A percentile compares a stretch with the other conserved stretches of the same genome.
Conservation (phyloP, 2,797 vertebrate species). For the Tapirus indicus region DNA sequence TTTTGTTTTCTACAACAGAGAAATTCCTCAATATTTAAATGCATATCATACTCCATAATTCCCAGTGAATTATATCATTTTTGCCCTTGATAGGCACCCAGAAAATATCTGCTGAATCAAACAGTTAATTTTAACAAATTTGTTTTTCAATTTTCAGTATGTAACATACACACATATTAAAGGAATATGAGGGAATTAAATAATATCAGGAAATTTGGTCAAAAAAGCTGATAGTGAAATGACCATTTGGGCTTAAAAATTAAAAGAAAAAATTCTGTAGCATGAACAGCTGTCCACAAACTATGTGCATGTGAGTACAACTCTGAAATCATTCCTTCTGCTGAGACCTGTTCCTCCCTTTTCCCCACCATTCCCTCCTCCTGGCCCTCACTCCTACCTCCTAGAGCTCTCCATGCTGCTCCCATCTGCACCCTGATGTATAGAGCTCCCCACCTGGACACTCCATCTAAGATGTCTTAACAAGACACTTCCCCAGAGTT, state of each 20-base stretch:
- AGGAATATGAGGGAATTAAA: slow-evolving; percentile 1
- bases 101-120: not conserved
- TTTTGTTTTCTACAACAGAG: not conserved
- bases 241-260: not conserved
- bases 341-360: not conserved
- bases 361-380: not conserved
- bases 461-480: not conserved
- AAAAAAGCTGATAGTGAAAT: not conserved
- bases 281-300: not conserved
- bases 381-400: not conserved
- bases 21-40: not conserved
- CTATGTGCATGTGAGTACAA: not conserved
- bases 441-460: not conserved
- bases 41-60: not conserved
- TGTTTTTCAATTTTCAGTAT: not conserved
- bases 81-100: not conserved
- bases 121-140: not conserved
- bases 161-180: not conserved
- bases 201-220: not conserved
- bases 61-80: not conserved
- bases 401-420: rapidly evolving
- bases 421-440: too few relatives aligned
- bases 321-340: not conserved
- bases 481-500: not conserved
- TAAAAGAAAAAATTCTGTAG: not conserved